A percentile compares a stretch with the other conserved stretches of the same genome.
Conservation (phyloP, 92 coral and sea anemone genomes). For the Nematostella vectensis region DNA sequence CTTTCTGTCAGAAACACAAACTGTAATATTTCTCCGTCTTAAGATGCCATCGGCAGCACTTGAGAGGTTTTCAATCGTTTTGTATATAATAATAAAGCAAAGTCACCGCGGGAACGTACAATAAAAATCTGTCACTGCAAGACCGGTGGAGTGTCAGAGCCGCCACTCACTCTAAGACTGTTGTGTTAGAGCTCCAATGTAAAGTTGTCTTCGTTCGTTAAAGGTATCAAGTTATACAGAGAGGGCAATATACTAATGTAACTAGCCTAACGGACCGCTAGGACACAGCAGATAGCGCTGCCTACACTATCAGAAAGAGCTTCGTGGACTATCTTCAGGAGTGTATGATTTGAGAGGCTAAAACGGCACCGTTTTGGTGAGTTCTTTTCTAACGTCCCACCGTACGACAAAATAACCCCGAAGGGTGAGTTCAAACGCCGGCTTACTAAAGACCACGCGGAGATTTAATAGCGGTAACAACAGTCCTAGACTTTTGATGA, state of each 20-base stretch:
- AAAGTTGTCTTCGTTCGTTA: background rate
- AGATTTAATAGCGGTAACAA: slow-evolving; percentile 29
- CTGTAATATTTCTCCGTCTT: background rate
- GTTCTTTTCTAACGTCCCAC: background rate
- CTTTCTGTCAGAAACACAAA: too few species aligned
- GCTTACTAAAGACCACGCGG: slow-evolving; percentile 27
- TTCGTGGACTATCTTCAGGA: too few species aligned
- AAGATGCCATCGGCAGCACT: slow-evolving; percentile 7
- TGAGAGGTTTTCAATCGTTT: slow-evolving; percentile 35
- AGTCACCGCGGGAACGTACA: slow-evolving; percentile 36
- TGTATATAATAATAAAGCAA: slow-evolving; percentile 31
- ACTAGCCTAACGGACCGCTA: too few species aligned
- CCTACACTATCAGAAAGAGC: too few species aligned
- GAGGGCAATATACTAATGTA: too few species aligned
- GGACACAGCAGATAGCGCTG: too few species aligned
- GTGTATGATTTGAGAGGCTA: too few species aligned
- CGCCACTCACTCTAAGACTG: slow-evolving; percentile 41
- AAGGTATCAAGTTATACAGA: slow-evolving; percentile 31
- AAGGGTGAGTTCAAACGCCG: background rate
- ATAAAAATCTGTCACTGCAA: slow-evolving; percentile 66
- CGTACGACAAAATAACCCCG: background rate
- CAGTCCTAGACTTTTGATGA: slow-evolving; percentile 1
- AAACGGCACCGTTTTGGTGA: too few species aligned
- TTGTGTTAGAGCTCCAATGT: slow-evolving; percentile 24
- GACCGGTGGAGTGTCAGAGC: slow-evolving; percentile 51